Evolutionary conservation across 1,140 invertebrate genomes (phyloP).

Genomic region (Aphaenogaster rudis): DNA sequence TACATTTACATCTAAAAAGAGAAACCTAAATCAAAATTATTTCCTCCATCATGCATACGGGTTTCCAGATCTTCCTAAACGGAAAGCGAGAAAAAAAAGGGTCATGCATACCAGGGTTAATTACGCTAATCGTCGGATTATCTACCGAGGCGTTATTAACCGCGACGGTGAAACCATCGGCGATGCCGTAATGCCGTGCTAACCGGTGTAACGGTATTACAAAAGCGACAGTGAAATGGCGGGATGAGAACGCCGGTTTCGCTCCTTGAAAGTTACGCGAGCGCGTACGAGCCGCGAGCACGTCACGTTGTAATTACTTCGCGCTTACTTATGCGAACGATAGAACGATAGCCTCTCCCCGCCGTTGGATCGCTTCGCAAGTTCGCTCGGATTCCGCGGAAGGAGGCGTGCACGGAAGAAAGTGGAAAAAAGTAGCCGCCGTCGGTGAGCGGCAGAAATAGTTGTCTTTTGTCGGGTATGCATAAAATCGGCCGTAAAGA

Average conservation of each 20-base stretch:
- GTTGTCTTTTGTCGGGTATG: slow-evolving; percentile 59
- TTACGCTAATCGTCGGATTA: slow-evolving; percentile 36
- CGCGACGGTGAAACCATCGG: slow-evolving; percentile 58
- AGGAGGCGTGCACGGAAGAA: slow-evolving; percentile 18
- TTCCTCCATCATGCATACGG: not conserved
- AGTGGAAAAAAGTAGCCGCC: slow-evolving; percentile 22
- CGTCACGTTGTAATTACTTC: slow-evolving; percentile 65
- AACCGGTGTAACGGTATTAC: slow-evolving; percentile 83
- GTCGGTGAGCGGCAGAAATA: slow-evolving; percentile 42
- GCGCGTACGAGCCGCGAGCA: slow-evolving; percentile 54
- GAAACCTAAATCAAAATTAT: not conserved
- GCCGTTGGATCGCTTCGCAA: not conserved
- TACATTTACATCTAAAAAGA: not conserved
- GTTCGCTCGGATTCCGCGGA: slow-evolving; percentile 13
- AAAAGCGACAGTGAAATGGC: slow-evolving; percentile 84
- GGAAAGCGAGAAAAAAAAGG: not conserved
- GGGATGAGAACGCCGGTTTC: slow-evolving; percentile 62
- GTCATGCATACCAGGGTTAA: not conserved
- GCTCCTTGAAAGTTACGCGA: slow-evolving; percentile 63
- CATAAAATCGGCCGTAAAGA: slow-evolving; percentile 62
- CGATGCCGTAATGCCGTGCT: slow-evolving; percentile 65
- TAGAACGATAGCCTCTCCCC: not conserved
- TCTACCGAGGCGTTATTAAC: slow-evolving; percentile 39
- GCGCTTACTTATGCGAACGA: slow-evolving; percentile 52
- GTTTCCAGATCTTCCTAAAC: not conserved